Base-by-base conservation (phyloP, 2,888 invertebrate genomes). In the Norana najaformis region DNA sequence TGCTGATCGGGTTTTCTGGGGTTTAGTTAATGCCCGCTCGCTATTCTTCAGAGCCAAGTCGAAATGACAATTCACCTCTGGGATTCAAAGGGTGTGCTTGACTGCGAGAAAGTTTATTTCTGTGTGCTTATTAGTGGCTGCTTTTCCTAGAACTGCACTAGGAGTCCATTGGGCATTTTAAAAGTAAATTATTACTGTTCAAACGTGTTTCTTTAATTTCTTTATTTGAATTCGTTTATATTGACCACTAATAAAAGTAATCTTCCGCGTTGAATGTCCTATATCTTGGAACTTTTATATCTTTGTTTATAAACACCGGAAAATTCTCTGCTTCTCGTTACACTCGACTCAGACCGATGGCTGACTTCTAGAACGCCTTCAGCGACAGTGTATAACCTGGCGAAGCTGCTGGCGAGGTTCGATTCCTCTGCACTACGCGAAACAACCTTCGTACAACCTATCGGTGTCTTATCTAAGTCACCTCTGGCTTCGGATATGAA, bases 281-380 rank as follows among this genome's bases (percentile, higher is more conserved):
- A 69, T n/a, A n/a, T 69, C 69, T 69, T 69, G 30, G 69, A 69
- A n/a, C 69, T 69, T n/a, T 69, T 69, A n/a, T 69, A n/a, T 69
- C 69, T 69, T 69, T n/a, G 30, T n/a, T 69, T 69, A n/a, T 69
- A n/a, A 69, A n/a, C n/a, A 69, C n/a, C n/a, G 69, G 69, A 69
- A n/a, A n/a, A 30, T n/a, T 8, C 16, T 69, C 69, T 69, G 69
- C 13, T 13, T 1, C 30, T 6, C 69, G n/a, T n/a, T n/a, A 11
- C n/a, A 30, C 1, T 69, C n/a, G 69, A 69, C 47, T 8, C 47
- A 47, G 47, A 47, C 69, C 69, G n/a, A 69, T 69, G 30, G 69
- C 69, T n/a, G n/a, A 69, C 69, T n/a, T 69, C 69, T 11, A 69
- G 69, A 69, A 69, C 69, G n/a, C 69, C 69, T 69, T 69, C 69